phyloP scores from a whole-genome alignment of 2,113 vertebrate species.

The Daubentonia madagascariensis region DNA sequence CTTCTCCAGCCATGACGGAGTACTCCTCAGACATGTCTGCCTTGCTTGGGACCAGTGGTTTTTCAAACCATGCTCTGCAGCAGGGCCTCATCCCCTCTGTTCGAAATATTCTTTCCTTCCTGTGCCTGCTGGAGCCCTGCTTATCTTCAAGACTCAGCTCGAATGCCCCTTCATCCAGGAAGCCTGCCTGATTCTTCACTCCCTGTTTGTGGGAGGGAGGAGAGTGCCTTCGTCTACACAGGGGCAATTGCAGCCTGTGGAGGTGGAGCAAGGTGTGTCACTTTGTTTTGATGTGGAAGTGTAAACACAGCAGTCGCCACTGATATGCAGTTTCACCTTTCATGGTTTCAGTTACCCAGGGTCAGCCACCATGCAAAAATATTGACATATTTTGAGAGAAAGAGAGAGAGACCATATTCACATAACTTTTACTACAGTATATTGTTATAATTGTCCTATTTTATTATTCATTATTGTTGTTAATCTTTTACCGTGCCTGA shows the following conservation, averaged over 20 bases:
- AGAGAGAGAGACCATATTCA: background rate
- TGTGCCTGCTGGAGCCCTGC: background rate
- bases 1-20: background rate
- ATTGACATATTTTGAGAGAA: background rate
- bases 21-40: background rate
- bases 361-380: background rate
- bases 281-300: background rate
- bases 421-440: no score
- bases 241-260: background rate
- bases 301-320: background rate
- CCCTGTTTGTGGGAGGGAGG: background rate
- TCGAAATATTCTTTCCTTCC: background rate
- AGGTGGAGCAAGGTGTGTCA: background rate
- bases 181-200: background rate
- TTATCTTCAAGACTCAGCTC: background rate
- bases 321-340: background rate
- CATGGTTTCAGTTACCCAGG: background rate
- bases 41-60: no score
- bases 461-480: background rate
- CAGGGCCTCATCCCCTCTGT: background rate
- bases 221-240: background rate
- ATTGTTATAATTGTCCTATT: background rate
- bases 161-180: background rate
- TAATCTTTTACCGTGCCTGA: background rate
- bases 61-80: background rate